phyloP scores from a whole-genome alignment of 92 coral and sea anemone genomes.

The Porites cylindrica region DNA sequence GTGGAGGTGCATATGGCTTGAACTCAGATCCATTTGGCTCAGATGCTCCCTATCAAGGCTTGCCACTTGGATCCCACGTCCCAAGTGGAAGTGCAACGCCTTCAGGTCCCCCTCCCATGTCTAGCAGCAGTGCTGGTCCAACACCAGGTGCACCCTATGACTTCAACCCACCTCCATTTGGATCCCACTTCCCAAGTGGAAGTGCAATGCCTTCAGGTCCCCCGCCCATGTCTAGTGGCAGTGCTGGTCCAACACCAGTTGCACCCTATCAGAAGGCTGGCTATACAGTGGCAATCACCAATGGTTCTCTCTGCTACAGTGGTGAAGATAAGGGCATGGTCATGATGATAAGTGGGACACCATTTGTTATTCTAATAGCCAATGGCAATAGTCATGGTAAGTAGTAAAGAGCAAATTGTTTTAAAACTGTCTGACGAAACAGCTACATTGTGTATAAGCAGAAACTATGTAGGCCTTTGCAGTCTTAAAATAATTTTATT shows the following conservation, averaged over 20 bases:
- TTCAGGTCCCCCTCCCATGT: not conserved
- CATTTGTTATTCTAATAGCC: slow-evolving; percentile 16
- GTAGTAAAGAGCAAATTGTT: not conserved
- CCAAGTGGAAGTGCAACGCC: not conserved
- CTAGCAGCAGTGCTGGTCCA: not conserved
- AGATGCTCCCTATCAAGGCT: not conserved
- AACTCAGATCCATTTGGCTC: not conserved
- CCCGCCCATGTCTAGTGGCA: not conserved
- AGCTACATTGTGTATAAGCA: no score
- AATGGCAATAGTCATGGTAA: slow-evolving; percentile 28
- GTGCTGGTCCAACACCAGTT: not conserved
- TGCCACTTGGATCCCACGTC: not conserved
- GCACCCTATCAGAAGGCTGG: slow-evolving; percentile 14
- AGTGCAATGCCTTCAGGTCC: not conserved
- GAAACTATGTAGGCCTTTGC: no score
- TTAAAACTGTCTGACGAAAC: no score
- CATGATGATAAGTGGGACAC: slow-evolving; percentile 34
- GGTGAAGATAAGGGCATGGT: slow-evolving; percentile 1
- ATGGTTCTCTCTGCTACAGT: not conserved
- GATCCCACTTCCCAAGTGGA: not conserved
- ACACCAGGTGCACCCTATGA: not conserved
- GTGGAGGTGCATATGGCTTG: not conserved
- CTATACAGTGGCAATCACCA: slow-evolving; percentile 24
- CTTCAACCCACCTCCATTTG: not conserved
- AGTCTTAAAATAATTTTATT: no score